phyloP scores from a whole-genome alignment of 2,113 vertebrate genomes.

The Falcunculus frontatus region DNA sequence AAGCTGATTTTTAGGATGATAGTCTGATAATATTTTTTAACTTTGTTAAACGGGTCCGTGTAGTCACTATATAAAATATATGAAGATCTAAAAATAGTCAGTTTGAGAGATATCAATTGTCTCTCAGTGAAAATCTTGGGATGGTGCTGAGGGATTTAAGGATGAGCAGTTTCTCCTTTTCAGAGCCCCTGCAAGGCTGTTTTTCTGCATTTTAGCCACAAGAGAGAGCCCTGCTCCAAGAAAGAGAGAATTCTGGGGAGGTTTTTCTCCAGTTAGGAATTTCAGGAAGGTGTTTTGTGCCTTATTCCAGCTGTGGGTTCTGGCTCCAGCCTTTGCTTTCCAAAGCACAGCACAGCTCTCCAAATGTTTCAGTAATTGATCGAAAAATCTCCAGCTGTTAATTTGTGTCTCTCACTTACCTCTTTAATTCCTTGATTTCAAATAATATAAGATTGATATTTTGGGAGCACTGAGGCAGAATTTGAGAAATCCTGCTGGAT shows the following conservation, averaged over 20 bases:
- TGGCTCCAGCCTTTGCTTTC: not conserved
- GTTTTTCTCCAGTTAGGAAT: not conserved
- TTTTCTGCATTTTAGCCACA: not conserved
- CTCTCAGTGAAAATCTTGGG: not conserved
- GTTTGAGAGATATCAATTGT: not conserved
- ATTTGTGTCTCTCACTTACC: not conserved
- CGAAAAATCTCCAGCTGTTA: not conserved
- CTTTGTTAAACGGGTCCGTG: not conserved
- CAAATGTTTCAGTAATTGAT: not conserved
- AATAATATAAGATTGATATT: not conserved
- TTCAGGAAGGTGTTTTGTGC: not conserved
- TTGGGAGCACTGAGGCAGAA: not conserved
- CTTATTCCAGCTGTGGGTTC: not conserved
- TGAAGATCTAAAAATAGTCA: not conserved
- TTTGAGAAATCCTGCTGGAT: not conserved
- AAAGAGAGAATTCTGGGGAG: not conserved
- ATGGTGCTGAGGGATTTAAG: not conserved
- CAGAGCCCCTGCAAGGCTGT: not conserved
- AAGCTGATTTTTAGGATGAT: not conserved
- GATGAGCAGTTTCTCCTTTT: not conserved
- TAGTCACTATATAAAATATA: not conserved
- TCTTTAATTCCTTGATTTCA: not conserved
- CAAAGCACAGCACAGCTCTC: not conserved
- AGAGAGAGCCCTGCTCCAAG: constrained; percentile 40
- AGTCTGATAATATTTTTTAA: not conserved